Evolutionary conservation across 2,888 invertebrate genomes (phyloP).

Genomic region (Conomelus anceps): DNA sequence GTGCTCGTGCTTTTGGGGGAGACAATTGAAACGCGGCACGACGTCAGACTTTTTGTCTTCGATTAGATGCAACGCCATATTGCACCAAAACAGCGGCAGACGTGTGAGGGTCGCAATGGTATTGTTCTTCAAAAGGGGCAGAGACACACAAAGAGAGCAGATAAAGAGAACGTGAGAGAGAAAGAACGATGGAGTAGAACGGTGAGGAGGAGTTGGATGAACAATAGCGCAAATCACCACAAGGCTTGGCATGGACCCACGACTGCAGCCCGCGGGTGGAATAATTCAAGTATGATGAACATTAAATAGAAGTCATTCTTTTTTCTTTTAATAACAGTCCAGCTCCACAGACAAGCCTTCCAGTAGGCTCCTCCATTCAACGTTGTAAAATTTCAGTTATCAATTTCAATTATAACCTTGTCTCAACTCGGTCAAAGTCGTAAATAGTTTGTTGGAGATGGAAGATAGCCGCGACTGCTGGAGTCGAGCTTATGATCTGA

Average conservation of each 20-base stretch:
- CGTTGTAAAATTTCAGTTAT: background rate
- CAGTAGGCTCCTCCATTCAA: background rate
- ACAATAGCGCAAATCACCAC: background rate
- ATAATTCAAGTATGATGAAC: background rate
- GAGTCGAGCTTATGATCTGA: background rate
- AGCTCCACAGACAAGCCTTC: too few relatives aligned
- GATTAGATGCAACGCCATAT: background rate
- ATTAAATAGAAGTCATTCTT: background rate
- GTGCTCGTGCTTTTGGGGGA: background rate
- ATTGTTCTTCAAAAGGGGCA: background rate
- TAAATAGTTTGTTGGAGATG: background rate
- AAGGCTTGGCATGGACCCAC: background rate
- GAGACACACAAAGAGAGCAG: too few relatives aligned
- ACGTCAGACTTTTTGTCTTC: background rate
- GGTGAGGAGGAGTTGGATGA: background rate
- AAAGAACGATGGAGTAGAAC: background rate
- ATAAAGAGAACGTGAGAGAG: too few relatives aligned
- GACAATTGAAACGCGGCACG: background rate
- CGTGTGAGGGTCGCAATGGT: background rate
- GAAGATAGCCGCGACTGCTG: background rate
- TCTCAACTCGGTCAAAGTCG: background rate
- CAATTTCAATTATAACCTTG: background rate
- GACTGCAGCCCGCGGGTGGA: background rate
- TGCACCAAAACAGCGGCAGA: background rate
- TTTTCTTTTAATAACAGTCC: background rate